Base-by-base conservation (phyloP, 2,888 invertebrate species). In the Choreutis nemorana region DNA sequence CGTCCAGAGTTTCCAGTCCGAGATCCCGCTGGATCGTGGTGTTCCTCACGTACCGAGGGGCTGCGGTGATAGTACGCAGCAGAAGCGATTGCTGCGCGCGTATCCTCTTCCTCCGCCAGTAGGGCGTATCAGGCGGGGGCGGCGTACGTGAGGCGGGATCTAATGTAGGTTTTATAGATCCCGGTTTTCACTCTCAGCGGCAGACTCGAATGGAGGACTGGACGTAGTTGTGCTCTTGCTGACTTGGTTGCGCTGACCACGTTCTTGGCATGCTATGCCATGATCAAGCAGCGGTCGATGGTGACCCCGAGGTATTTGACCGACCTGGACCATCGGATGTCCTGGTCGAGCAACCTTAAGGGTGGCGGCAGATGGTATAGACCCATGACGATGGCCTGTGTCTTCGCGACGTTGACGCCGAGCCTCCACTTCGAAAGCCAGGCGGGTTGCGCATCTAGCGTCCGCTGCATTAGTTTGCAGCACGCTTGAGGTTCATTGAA, bases 291-390 rank as follows among this genome's bases (percentile, higher is more conserved):
- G 4, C 29, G n/a, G 27, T 42, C 40, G 3, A 44, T 38, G 9
- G 26, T 33, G 4, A 44, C 37, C 7, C 43, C 41, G 5, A 43
- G 38, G 35, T 43, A 43, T 14, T 33, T 42, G 2, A 29, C 32
- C 7, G 11, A 9, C 3, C 22, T 6, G 1, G 16, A 2, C 36
- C 40, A 42, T 6, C 10, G 6, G 23, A 40, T 26, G 11, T 28
- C 31, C n/a, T 30, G 15, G 0, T 31, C 37, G n/a, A n/a, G n/a
- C n/a, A n/a, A n/a, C n/a, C n/a, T n/a, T n/a, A n/a, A n/a, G 4
- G 6, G 11, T 1, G 40, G 23, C 3, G 7, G 22, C 5, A n/a
- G 9, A n/a, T n/a, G 5, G 22, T 10, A 10, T 4, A 10, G 22
- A 4, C 22, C 22, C 4, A n/a, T 4, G 4, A 22, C 14, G 0